Evolutionary conservation across 1,140 invertebrate genomes (phyloP).

Genomic region (Pseudobourletiella spinata): DNA sequence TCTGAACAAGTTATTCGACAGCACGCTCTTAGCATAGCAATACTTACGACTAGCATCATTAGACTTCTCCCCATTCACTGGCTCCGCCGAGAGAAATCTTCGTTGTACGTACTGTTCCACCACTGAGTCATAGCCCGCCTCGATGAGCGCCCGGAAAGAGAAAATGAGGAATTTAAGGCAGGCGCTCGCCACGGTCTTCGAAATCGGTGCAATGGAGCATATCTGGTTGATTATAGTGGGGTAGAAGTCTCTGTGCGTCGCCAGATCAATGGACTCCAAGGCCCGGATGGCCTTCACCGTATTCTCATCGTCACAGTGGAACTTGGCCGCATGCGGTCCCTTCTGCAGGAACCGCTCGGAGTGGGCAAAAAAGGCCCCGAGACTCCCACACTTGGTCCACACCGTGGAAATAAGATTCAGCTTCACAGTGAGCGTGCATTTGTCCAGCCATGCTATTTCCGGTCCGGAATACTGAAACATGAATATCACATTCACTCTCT

Average conservation of each 20-base stretch:
- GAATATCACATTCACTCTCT: too few species aligned
- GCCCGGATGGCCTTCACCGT: constrained; percentile 27
- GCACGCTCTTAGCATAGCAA: not conserved
- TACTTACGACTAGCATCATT: not conserved
- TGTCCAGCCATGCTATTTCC: constrained; percentile 34
- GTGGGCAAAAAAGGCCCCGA: constrained; percentile 35
- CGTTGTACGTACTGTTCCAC: constrained; percentile 29
- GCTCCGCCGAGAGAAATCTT: constrained; percentile 21
- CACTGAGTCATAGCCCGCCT: constrained; percentile 22
- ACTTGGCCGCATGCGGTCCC: constrained; percentile 6
- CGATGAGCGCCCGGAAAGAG: constrained; percentile 30
- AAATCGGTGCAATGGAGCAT: constrained; percentile 26
- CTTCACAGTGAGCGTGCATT: constrained; percentile 32
- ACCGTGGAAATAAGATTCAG: constrained; percentile 33
- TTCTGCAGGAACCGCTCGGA: constrained; percentile 29
- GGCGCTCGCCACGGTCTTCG: constrained; percentile 24
- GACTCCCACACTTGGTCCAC: constrained; percentile 33
- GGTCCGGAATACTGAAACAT: constrained; percentile 29
- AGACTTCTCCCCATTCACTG: not conserved
- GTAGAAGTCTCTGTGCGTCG: constrained; percentile 33
- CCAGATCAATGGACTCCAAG: constrained; percentile 31
- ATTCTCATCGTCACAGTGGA: constrained; percentile 35
- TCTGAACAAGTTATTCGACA: not conserved
- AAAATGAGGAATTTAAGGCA: constrained; percentile 33
- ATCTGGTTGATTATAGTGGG: constrained; percentile 36